phyloP scores from a whole-genome alignment of 2,797 vertebrate genomes.

The Acanthurus tractus region DNA sequence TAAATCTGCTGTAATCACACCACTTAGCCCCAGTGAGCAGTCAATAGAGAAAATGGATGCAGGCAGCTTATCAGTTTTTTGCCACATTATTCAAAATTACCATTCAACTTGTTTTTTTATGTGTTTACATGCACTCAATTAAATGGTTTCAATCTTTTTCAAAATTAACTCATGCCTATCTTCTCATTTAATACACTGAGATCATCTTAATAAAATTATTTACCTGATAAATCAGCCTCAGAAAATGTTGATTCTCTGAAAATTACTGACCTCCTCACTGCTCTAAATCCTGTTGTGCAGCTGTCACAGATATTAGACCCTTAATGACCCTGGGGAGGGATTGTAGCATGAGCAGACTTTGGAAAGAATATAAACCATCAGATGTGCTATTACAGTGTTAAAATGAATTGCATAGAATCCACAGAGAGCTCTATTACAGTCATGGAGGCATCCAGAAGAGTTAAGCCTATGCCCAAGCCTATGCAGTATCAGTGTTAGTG shows the following conservation, averaged over 20 bases:
- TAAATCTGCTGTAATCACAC: conserved; percentile 64
- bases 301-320: conserved; percentile 56
- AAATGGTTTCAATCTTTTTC: not conserved
- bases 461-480: conserved; percentile 13
- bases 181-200: not conserved
- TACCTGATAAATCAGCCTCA: not conserved
- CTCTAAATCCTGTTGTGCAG: conserved; percentile 62
- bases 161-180: not conserved
- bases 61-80: conserved; percentile 33
- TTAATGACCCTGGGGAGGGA: conserved; percentile 61
- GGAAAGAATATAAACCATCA: conserved; percentile 67
- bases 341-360: conserved; percentile 52
- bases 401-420: conserved; percentile 37
- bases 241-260: conserved; percentile 22
- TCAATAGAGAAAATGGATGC: conserved; percentile 46
- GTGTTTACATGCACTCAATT: conserved; percentile 2
- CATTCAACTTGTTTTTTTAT: conserved; percentile 12
- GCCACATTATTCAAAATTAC: conserved; percentile 19
- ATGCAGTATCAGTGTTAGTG: not conserved
- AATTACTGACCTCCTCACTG: conserved; percentile 51
- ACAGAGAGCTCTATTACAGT: conserved; percentile 23
- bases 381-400: conserved; percentile 40
- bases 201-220: conserved; percentile 16
- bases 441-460: conserved; percentile 20
- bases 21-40: conserved; percentile 55